A percentile compares a stretch with the other conserved stretches of the same genome.
These are phyloP conservation scores for Bolinopsis microptera DNA, from an alignment of 37 sponge, comb jelly and placozoan genomes.

Conservation along the genomic window DNA sequence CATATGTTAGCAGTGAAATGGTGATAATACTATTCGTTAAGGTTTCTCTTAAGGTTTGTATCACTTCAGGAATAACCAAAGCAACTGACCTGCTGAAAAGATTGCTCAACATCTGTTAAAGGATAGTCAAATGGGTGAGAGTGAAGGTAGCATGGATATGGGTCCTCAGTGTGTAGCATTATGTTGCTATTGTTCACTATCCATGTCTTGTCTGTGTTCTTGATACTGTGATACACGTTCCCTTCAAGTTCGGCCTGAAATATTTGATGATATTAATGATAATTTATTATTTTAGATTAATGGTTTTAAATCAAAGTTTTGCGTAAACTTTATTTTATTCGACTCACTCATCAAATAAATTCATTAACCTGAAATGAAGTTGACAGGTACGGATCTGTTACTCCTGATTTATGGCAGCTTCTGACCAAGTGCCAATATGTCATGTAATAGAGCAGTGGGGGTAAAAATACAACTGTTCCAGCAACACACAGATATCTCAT, in stretches of 20 bases:
- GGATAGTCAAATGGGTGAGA: not conserved
- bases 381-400: not conserved
- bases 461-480: not conserved
- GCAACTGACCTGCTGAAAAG: not conserved
- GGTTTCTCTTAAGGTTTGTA: no score
- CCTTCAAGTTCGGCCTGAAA: not conserved
- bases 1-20: no score
- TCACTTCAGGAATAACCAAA: no score
- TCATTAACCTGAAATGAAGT: not conserved
- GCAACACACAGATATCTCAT: not conserved
- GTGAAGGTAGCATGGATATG: not conserved
- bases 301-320: no score
- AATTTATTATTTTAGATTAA: no score
- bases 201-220: not conserved
- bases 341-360: no score
- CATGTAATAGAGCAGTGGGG: not conserved
- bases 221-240: not conserved
- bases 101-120: not conserved
- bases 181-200: not conserved
- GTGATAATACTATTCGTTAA: no score
- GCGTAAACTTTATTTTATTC: no score
- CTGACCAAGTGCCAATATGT: not conserved
- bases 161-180: not conserved
- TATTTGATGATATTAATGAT: no score
- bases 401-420: not conserved